phyloP scores from a whole-genome alignment of 2,797 vertebrate genomes.

The Anisognathus igniventris region DNA sequence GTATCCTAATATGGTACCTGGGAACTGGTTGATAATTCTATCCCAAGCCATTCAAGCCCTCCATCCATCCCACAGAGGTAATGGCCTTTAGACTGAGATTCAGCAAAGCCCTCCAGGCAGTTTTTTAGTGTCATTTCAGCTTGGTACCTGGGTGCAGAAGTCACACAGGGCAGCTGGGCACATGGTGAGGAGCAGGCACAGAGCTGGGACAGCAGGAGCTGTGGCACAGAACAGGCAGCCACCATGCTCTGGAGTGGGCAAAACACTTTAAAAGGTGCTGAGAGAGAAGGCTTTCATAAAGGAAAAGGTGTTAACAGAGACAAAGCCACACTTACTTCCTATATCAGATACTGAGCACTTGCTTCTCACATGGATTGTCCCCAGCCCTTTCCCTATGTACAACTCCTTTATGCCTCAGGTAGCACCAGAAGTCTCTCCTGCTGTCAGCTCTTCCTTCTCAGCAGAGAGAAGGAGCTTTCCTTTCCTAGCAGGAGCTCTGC shows the following conservation, averaged over 20 bases:
- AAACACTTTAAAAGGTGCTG: not conserved
- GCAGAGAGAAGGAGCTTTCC: not conserved
- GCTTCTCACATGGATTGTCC: not conserved
- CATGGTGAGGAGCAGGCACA: not conserved
- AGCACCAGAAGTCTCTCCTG: not conserved
- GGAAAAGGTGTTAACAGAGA: not conserved
- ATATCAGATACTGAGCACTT: not conserved
- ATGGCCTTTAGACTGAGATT: not conserved
- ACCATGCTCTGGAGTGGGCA: not conserved
- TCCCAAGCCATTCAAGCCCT: not conserved
- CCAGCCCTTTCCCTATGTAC: not conserved
- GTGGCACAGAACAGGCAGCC: not conserved
- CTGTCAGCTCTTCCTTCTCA: not conserved
- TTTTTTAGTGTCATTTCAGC: not conserved
- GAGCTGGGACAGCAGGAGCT: accelerated
- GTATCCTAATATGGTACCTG: not conserved
- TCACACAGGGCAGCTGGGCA: not conserved
- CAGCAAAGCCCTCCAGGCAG: not conserved
- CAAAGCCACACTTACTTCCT: not conserved
- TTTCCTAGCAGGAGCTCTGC: not conserved
- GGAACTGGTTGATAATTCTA: not conserved
- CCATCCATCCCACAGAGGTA: not conserved
- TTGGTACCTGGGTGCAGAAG: not conserved
- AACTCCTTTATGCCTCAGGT: not conserved
- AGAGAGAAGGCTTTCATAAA: not conserved